phyloP scores from a whole-genome alignment of 2,113 vertebrate genomes.

The Epinephelus lanceolatus region DNA sequence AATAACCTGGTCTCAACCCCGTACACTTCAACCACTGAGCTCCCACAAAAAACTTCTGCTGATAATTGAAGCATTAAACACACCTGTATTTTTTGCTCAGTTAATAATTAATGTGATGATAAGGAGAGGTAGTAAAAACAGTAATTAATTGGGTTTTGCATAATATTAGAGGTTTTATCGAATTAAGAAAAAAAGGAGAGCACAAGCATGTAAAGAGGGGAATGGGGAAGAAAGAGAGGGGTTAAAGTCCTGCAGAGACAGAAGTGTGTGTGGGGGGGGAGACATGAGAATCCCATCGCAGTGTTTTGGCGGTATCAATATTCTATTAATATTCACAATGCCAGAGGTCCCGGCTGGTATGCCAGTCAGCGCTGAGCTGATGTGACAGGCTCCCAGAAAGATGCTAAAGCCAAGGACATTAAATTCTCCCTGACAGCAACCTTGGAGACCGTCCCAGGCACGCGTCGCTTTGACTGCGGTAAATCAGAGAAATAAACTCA shows the following conservation, averaged over 20 bases:
- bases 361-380: slow-evolving; percentile 86
- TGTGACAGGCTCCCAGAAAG: slow-evolving; percentile 87
- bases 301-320: slow-evolving; percentile 93
- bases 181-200: slow-evolving; percentile 70
- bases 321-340: slow-evolving; percentile 93
- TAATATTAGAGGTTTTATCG: slow-evolving; percentile 90
- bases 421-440: slow-evolving; percentile 90
- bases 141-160: slow-evolving; percentile 90
- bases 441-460: slow-evolving; percentile 87
- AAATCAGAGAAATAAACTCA: slow-evolving; percentile 87
- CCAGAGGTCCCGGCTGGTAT: slow-evolving; percentile 88
- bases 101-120: slow-evolving; percentile 95
- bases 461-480: slow-evolving; percentile 74
- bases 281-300: slow-evolving; percentile 72
- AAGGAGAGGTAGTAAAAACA: slow-evolving; percentile 88
- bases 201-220: background rate
- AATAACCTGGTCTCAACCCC: background rate
- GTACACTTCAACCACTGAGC: slow-evolving; percentile 85
- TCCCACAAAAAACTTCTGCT: slow-evolving; percentile 84
- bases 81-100: slow-evolving; percentile 92
- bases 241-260: slow-evolving; percentile 21
- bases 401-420: slow-evolving; percentile 88
- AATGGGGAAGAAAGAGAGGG: background rate
- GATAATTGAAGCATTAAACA: slow-evolving; percentile 95
- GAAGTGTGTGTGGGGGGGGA: background rate